These are phyloP conservation scores for Euplagia quadripunctaria DNA, from an alignment of 2,888 invertebrate genomes.

Conservation along the genomic window DNA sequence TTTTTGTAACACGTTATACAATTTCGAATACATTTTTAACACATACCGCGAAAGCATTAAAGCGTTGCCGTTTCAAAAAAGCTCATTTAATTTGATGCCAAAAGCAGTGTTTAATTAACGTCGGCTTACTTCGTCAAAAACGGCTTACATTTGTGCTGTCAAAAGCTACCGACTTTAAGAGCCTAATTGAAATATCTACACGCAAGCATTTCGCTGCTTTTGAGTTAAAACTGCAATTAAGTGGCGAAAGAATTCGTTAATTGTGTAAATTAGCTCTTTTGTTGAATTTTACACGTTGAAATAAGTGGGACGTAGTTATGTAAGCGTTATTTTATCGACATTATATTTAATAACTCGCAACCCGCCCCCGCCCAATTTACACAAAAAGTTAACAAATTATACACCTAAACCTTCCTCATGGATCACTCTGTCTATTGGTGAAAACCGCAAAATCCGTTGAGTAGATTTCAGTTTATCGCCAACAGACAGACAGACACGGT, in stretches of 20 bases:
- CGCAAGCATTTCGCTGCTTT: background rate
- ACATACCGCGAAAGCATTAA: background rate
- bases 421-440: too few species aligned
- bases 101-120: background rate
- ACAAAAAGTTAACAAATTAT: too few species aligned
- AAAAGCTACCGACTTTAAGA: conserved; percentile 2
- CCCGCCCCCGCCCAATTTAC: too few species aligned
- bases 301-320: background rate
- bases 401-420: too few species aligned
- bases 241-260: conserved; percentile 7
- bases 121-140: conserved; percentile 2
- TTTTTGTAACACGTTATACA: background rate
- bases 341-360: too few species aligned
- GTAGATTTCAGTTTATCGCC: too few species aligned
- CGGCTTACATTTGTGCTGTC: background rate
- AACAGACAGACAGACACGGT: too few species aligned
- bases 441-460: too few species aligned
- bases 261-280: conserved; percentile 11
- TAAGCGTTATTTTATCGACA: too few species aligned
- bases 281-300: conserved; percentile 1
- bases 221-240: conserved; percentile 3
- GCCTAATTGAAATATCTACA: conserved; percentile 16
- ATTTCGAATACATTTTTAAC: background rate
- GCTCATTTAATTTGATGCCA: background rate
- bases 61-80: background rate